Evolutionary conservation across 2,888 invertebrate genomes (phyloP).

Genomic region (Orthosia gothica): DNA sequence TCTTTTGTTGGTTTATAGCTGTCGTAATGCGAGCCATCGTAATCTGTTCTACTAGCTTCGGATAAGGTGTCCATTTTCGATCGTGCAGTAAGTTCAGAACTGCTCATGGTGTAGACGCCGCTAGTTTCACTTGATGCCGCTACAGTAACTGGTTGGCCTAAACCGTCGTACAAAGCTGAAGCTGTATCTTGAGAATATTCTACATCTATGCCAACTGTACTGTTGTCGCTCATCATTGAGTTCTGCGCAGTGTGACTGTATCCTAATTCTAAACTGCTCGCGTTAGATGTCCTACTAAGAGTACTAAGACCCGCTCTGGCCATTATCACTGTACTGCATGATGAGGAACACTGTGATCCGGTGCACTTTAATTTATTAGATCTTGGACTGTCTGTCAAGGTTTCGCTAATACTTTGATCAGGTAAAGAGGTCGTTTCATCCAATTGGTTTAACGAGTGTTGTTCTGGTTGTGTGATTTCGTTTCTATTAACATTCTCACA

Average conservation of each 20-base stretch:
- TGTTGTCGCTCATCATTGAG: constrained; percentile 94
- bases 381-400: constrained; percentile 90
- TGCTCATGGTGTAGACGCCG: constrained; percentile 96
- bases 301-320: constrained; percentile 89
- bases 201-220: constrained; percentile 93
- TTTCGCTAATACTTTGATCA: constrained; percentile 87
- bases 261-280: constrained; percentile 96
- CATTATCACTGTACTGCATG: constrained; percentile 97
- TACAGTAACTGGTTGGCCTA: constrained; percentile 91
- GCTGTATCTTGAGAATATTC: constrained; percentile 92
- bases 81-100: constrained; percentile 92
- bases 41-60: constrained; percentile 86
- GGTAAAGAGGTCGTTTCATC: constrained; percentile 84
- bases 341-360: constrained; percentile 96
- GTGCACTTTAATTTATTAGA: constrained; percentile 92
- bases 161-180: constrained; percentile 91
- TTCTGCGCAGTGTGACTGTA: constrained; percentile 97
- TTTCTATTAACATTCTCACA: constrained; percentile 74
- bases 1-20: constrained; percentile 91
- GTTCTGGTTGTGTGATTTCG: constrained; percentile 76
- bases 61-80: constrained; percentile 92
- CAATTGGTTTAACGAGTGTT: constrained; percentile 75
- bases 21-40: constrained; percentile 91
- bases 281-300: constrained; percentile 93
- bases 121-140: constrained; percentile 96